Evolutionary conservation across 2,797 vertebrate genomes (phyloP), one percentile per base, ranked within the genome.

Genomic region (Helicolenus hilgendorfi): DNA sequence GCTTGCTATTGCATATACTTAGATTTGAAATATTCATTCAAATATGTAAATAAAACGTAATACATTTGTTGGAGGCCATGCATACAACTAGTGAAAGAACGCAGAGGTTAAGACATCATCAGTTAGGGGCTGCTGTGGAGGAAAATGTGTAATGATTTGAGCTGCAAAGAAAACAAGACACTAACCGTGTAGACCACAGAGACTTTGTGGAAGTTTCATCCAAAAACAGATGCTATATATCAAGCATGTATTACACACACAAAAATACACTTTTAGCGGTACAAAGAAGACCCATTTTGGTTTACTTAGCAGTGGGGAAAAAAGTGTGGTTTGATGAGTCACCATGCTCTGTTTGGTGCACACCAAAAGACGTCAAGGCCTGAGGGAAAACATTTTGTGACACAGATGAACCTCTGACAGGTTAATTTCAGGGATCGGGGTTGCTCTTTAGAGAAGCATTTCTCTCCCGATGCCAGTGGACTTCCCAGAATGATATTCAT

Each of bases 241-340:
- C 5, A 22, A 49, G 24, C 24, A 26, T 77, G 59, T 26, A 77
- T 38, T 36, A 27, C n/a, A 55, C 18, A 75, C 8, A 53, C 59
- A 74, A 29, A 77, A 29, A 64, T 22, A 15, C 2, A 29, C 18
- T 72, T 33, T 36, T 22, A 68, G 56, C 59, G 35, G 22, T 36
- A 35, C 15, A 22, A 29, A 56, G 11, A 22, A 20, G 22, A 60
- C 49, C 60, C 27, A 33, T 31, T 72, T 68, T 27, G 41, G 15
- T 65, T 20, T 29, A 41, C n/a, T 45, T 18, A 65, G 72, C 45
- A 22, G 14, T 62, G 49, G 18, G 18, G 20, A 20, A 62, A 62
- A 26, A 55, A 24, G n/a, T 64, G 14, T 14, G 10, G 31, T 74
- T 58, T 64, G 26, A 29, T 81, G 68, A 82, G 58, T 90, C 84